Evolutionary conservation across 2,113 vertebrate species (phyloP), one percentile per base, ranked within the genome.

Genomic region (Ondatra zibethicus): DNA sequence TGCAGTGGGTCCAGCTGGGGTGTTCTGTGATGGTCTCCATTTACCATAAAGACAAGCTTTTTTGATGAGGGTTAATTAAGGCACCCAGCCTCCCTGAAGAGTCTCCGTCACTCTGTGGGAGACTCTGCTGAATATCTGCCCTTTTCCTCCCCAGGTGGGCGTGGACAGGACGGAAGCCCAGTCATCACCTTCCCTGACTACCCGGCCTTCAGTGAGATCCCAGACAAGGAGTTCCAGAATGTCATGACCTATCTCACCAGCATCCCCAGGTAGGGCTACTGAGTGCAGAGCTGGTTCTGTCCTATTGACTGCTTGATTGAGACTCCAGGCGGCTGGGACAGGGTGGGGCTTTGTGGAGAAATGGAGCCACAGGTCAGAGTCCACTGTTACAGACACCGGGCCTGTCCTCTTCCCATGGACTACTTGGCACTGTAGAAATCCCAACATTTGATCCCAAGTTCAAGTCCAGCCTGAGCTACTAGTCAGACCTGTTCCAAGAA

Each of bases 121-220:
- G 25, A 14, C 33, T 33, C 36, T 33, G 5, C 47, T 92, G 0
- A 95, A n/a, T 7, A 9, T n/a, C 65, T 52, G 12, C 27, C 75
- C 88, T 33, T 91, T 94, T 92, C 93, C 97, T 97, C 96, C 88
- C 2, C 97, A 99, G 99, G 99, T 42, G 99, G 99, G 55, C 98
- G 99, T 98, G 99, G 99, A 29, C 98, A 99, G 97, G 99, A 99
- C 97, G 99, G 99, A 93, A 99, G 99, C 92, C 99, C 99, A 6
- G 99, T 99, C 98, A 99, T 99, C 97, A 99, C 99, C 70, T 99
- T 99, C 98, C 99, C 99, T 73, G 99, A 99, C 97, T 99, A 99
- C 96, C 99, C 99, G 23, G 97, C 99, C 61, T 99, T 99, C 96
- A 98, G 99, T 0, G 99, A 99, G 86, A 99, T 99, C 97, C 99